A percentile compares a stretch with the other conserved stretches of the same genome.
phyloP scores from a whole-genome alignment of 2,797 vertebrate genomes.

The Parotocinclus haroldoi region DNA sequence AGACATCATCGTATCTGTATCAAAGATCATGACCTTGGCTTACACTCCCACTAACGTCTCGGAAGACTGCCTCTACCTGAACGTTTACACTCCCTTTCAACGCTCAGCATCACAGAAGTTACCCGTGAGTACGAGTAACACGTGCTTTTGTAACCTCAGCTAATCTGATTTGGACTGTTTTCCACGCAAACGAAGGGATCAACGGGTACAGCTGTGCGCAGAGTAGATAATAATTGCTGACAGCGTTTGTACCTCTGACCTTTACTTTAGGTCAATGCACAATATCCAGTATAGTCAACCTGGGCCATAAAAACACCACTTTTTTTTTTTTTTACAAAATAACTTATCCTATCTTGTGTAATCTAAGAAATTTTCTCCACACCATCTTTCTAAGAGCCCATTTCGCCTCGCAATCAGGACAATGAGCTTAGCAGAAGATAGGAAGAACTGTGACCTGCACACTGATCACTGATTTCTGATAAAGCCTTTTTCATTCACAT shows the following conservation, averaged over 20 bases:
- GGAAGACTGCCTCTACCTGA: slow-evolving; percentile 78
- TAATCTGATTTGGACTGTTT: slow-evolving; percentile 2
- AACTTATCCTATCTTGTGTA: no score
- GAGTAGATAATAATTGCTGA: slow-evolving; percentile 20
- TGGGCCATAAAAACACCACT: neutral
- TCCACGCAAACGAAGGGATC: neutral
- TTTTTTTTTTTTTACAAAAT: neutral
- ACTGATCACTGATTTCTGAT: neutral
- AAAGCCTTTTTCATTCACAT: neutral
- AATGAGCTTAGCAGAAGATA: slow-evolving; percentile 1
- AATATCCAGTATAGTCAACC: neutral
- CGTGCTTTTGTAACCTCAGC: neutral
- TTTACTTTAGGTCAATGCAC: slow-evolving; percentile 2
- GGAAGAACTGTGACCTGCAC: neutral
- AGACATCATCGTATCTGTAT: rapidly evolving
- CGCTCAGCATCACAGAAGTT: slow-evolving; percentile 40
- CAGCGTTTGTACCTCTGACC: slow-evolving; percentile 12
- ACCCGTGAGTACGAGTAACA: slow-evolving; percentile 44
- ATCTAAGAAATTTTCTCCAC: no score
- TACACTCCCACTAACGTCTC: slow-evolving; percentile 54
- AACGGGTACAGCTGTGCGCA: neutral
- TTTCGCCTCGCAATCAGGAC: no score
- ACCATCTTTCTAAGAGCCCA: neutral
- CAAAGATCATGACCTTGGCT: slow-evolving; percentile 2
- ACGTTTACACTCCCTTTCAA: slow-evolving; percentile 68